A percentile compares a stretch with the other conserved stretches of the same genome.
These are phyloP conservation scores for Batillaria attramentaria DNA, from an alignment of 1,140 invertebrate genomes.

Conservation along the genomic window DNA sequence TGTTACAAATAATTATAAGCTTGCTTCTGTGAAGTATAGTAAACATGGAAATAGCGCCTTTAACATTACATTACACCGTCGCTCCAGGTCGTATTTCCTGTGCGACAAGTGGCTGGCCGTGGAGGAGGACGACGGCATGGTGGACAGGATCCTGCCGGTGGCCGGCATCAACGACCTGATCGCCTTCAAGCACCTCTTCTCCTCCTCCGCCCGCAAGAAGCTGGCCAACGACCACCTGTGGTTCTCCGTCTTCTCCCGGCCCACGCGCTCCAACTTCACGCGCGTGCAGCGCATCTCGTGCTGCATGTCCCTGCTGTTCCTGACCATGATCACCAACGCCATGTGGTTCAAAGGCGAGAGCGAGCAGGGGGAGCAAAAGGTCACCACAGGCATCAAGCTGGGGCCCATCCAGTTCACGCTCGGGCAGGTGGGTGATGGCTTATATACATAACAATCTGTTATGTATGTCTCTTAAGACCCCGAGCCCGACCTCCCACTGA, in stretches of 20 bases:
- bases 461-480: neutral
- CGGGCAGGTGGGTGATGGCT: conserved; percentile 43
- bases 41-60: too few species aligned
- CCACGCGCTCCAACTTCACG: conserved; percentile 70
- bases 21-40: too few species aligned
- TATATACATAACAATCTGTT: neutral
- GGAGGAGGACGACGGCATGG: conserved; percentile 71
- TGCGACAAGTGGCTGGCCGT: conserved; percentile 70
- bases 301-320: conserved; percentile 69
- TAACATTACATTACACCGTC: too few species aligned
- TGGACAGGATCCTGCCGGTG: conserved; percentile 70
- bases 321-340: conserved; percentile 72
- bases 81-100: conserved; percentile 66
- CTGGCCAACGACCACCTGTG: conserved; percentile 72
- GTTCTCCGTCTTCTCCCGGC: conserved; percentile 70
- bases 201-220: conserved; percentile 70
- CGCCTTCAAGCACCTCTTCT: conserved; percentile 71
- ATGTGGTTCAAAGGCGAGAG: conserved; percentile 70
- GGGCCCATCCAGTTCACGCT: conserved; percentile 64
- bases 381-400: conserved; percentile 46
- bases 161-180: conserved; percentile 69
- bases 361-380: conserved; percentile 38
- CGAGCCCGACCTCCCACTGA: too few species aligned
- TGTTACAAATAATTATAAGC: too few species aligned
- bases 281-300: conserved; percentile 71